Evolutionary conservation across 2,113 vertebrate species (phyloP).

Genomic region (Pseudonaja textilis): DNA sequence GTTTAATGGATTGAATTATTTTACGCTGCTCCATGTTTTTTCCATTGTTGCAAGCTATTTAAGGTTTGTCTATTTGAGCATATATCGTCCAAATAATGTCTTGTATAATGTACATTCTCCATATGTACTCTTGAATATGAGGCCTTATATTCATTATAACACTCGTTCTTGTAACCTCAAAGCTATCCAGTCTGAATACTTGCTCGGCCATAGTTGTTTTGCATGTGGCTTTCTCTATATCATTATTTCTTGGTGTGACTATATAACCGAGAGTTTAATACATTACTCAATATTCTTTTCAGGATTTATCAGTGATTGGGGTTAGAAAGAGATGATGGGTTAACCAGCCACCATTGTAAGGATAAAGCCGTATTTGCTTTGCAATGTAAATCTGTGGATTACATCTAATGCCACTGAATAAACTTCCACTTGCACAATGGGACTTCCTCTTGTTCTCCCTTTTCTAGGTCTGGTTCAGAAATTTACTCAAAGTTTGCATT

Average conservation of each 20-base stretch:
- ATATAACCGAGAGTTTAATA: background rate
- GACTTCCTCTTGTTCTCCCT: background rate
- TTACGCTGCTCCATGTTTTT: background rate
- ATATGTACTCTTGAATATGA: background rate
- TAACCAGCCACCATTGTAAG: background rate
- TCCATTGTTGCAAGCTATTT: background rate
- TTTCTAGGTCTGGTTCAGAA: background rate
- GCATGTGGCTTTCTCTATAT: background rate
- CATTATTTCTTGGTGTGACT: background rate
- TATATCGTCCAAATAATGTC: background rate
- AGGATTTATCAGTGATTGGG: background rate
- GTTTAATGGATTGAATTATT: background rate
- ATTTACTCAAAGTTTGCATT: background rate
- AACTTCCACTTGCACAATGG: background rate
- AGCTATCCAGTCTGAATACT: background rate
- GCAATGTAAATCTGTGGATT: background rate
- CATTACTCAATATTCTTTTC: background rate
- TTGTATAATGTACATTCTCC: background rate
- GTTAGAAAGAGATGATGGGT: background rate
- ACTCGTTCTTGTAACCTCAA: background rate
- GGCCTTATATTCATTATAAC: background rate
- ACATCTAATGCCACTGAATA: background rate
- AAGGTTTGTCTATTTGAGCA: background rate
- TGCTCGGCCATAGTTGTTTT: background rate
- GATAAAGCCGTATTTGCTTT: background rate